Evolutionary conservation across 2,113 vertebrate species (phyloP).

Genomic region (Chaetorhynchus papuensis): DNA sequence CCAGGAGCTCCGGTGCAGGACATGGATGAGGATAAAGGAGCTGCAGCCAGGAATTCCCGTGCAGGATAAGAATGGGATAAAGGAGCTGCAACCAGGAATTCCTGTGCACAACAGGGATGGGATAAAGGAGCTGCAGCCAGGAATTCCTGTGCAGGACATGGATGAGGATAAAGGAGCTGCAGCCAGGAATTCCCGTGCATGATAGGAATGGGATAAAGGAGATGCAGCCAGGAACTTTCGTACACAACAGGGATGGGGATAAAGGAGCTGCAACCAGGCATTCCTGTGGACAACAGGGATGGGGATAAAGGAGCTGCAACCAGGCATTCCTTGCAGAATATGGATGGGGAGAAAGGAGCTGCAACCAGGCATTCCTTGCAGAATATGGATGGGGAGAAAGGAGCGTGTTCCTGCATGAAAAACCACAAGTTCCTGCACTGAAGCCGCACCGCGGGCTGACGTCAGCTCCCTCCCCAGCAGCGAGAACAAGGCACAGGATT

Average conservation of each 20-base stretch:
- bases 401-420: not conserved
- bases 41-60: not conserved
- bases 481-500: not conserved
- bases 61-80: not conserved
- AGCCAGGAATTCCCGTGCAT: not conserved
- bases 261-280: not conserved
- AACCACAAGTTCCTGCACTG: not conserved
- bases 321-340: not conserved
- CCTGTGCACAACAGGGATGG: accelerated
- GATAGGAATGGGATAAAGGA: too few species aligned
- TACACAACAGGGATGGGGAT: too few species aligned
- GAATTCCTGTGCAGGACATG: not conserved
- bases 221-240: too few species aligned
- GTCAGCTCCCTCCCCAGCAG: not conserved
- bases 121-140: not conserved
- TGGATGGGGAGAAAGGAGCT: not conserved
- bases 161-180: not conserved
- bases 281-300: accelerated
- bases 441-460: not conserved
- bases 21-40: not conserved
- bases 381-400: not conserved
- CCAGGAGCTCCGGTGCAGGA: accelerated
- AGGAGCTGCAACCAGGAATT: not conserved
- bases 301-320: not conserved
- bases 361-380: not conserved